A percentile compares a stretch with the other conserved stretches of the same genome.
These are phyloP conservation scores for Dromius quadrimaculatus DNA, from an alignment of 2,888 invertebrate species.

Conservation along the genomic window DNA sequence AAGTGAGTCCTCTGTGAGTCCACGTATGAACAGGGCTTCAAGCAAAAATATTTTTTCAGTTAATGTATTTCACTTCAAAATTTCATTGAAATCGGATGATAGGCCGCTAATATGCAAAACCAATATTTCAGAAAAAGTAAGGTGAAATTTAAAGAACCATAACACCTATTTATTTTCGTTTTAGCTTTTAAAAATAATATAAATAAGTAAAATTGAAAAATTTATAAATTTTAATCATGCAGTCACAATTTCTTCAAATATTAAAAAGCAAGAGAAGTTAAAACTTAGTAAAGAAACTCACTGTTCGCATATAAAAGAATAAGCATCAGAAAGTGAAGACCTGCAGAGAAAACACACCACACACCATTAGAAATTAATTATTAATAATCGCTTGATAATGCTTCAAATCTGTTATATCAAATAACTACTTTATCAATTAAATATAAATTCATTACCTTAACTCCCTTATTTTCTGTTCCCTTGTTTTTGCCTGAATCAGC, in stretches of 20 bases:
- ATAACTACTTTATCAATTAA: too few relatives aligned
- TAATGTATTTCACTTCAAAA: too few relatives aligned
- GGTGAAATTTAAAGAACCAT: too few relatives aligned
- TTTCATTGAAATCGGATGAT: too few relatives aligned
- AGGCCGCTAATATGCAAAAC: too few relatives aligned
- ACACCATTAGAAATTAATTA: slow-evolving; percentile 48
- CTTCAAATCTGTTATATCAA: slow-evolving; percentile 7
- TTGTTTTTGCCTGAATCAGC: slow-evolving; percentile 77
- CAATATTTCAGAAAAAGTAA: too few relatives aligned
- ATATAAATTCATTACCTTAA: slow-evolving; percentile 73
- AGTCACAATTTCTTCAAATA: neutral
- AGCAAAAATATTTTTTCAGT: too few relatives aligned
- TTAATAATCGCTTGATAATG: slow-evolving; percentile 7
- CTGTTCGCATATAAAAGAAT: slow-evolving; percentile 73
- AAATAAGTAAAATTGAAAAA: neutral
- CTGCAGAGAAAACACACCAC: slow-evolving; percentile 65
- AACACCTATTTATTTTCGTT: too few relatives aligned
- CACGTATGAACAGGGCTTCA: too few relatives aligned
- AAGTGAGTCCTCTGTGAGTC: too few relatives aligned
- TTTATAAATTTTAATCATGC: neutral
- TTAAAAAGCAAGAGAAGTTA: slow-evolving; percentile 12
- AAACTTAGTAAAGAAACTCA: slow-evolving; percentile 65
- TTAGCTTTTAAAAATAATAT: too few relatives aligned
- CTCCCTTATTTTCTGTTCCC: slow-evolving; percentile 82
- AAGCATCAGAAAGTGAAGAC: slow-evolving; percentile 70